Evolutionary conservation across 2,888 invertebrate species (phyloP), one percentile per base, ranked within the genome.

Genomic region (Eumacrocentrus americanus): DNA sequence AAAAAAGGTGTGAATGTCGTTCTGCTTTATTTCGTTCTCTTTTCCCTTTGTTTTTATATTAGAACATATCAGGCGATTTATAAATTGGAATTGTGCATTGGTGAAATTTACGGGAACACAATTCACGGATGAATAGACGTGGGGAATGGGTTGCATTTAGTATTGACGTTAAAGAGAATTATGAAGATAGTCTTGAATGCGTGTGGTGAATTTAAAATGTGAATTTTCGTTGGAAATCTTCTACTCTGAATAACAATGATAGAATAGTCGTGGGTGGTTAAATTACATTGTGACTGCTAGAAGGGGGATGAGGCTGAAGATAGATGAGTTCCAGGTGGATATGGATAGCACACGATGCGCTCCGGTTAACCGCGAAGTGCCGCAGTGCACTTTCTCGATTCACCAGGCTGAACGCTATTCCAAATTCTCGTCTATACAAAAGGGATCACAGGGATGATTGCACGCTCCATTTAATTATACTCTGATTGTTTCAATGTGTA

Each of bases 291-390:
- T 14, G 9, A 53, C 12, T 22, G 22, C 40, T 34, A 14, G 22
- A n/a, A 14, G 7, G 25, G 18, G 20, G 20, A 37, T 34, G 29
- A 42, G 18, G 58, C 12, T 11, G 40, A 58, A 58, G 58, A 58
- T 58, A 35, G 51, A 58, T 58, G 58, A 53, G 58, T 46, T 52
- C 18, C 58, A 52, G 23, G 58, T 58, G 52, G 34, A 46, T 54
- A 58, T 58, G 52, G 58, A 58, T 58, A 44, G 44, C 16, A 46
- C 37, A 44, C 44, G 52, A 46, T 46, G 23, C 40, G 34, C 52
- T 35, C 12, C 23, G 52, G 52, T 52, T 46, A 58, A 46, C 58
- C 52, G 52, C 52, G 12, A 44, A 58, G 34, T 52, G 57, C 52
- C 25, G 52, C 58, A 58, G 16, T 58, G 58, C 37, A 58, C 58